Evolutionary conservation across 2,113 vertebrate species (phyloP), one percentile per base, ranked within the genome.

Genomic region (Gobius niger): DNA sequence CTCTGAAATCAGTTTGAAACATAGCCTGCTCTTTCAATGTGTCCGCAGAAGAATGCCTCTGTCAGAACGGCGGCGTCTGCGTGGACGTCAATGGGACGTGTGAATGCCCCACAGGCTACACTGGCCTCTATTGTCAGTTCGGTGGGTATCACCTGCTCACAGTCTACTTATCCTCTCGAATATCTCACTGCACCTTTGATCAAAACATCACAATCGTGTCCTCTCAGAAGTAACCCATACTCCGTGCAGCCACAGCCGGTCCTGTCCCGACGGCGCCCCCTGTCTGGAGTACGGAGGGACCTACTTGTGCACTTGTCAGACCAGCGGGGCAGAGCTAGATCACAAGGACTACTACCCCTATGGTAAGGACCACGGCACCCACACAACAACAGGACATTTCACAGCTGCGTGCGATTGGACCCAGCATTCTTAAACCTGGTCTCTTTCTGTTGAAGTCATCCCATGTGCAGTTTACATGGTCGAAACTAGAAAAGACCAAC

Each of bases 281-380:
- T 99, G 98, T 86, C 91, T 97, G 93, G 98, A 98, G 78, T 96
- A 98, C 0, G 93, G 95, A 0, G 97, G 98, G 40, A 93, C 95
- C 59, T 98, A 98, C 87, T 94, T 97, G 40, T 99, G 97, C 0
- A 96, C 97, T 47, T 99, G 97, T 87, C 96, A 98, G 88, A 95
- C 95, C 0, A 82, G 88, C 9, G 83, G 51, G 51, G 72, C 72
- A 7, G 92, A 92, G 15, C 53, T 82, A 2, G 94, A 93, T 83
- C 94, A 93, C 0, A 91, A 92, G 78, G 85, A 96, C 89, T 93
- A 95, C 90, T 88, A 95, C 92, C 88, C 95, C 92, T 88, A 87
- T 87, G 72, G 52, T 80, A 84, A 76, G 57, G 80, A 73, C 73
- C 76, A 75, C 60, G 81, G 80, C 77, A 67, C 70, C 66, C 40